Evolutionary conservation across 2,888 invertebrate species (phyloP).

Genomic region (Apamea epomidion): DNA sequence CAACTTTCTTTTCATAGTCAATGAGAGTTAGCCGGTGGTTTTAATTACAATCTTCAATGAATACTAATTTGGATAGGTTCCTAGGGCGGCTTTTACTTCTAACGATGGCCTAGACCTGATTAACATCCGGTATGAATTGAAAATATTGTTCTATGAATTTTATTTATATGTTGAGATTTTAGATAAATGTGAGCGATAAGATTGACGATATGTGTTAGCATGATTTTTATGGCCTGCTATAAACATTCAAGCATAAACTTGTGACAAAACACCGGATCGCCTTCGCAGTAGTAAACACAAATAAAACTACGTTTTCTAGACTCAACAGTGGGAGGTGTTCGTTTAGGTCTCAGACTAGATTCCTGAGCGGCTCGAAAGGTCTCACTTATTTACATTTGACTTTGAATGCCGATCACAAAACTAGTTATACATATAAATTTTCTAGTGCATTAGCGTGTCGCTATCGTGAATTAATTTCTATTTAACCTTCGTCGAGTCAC

Average conservation of each 20-base stretch:
- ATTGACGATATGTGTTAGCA: slow-evolving; percentile 30
- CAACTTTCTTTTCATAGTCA: slow-evolving; percentile 42
- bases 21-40: slow-evolving; percentile 9
- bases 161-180: neutral
- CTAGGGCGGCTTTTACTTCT: slow-evolving; percentile 29
- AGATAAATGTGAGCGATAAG: slow-evolving; percentile 21
- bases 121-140: slow-evolving; percentile 22
- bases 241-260: slow-evolving; percentile 40
- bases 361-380: slow-evolving; percentile 72
- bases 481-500: slow-evolving; percentile 79
- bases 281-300: slow-evolving; percentile 38
- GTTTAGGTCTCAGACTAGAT: slow-evolving; percentile 69
- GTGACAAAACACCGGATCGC: slow-evolving; percentile 39
- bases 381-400: slow-evolving; percentile 74
- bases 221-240: slow-evolving; percentile 31
- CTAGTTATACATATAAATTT: slow-evolving; percentile 67
- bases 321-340: slow-evolving; percentile 57
- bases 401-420: slow-evolving; percentile 74
- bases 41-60: slow-evolving; percentile 35
- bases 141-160: slow-evolving; percentile 2
- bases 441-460: slow-evolving; percentile 73
- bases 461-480: slow-evolving; percentile 76
- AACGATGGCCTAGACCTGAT: slow-evolving; percentile 8
- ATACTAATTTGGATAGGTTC: slow-evolving; percentile 32
- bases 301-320: slow-evolving; percentile 53